These are phyloP conservation scores for Heloderma charlesbogerti DNA, from an alignment of 2,113 vertebrate species.

Conservation along the genomic window DNA sequence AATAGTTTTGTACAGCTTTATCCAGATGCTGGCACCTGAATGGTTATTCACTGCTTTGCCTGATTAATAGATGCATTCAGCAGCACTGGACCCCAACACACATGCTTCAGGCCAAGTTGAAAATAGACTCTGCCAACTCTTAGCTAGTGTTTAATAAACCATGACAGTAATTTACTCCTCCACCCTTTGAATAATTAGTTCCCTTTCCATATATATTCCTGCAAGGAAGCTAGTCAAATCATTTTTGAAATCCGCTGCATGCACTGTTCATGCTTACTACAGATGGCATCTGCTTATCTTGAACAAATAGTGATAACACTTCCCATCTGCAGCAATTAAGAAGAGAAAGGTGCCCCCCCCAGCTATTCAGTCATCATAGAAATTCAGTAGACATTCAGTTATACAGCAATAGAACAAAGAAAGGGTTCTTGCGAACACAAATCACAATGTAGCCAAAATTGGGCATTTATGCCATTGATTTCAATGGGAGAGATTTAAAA, in stretches of 20 bases:
- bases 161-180: constrained; percentile 36
- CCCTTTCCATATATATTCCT: constrained; percentile 15
- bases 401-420: background rate
- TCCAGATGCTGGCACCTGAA: constrained; percentile 11
- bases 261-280: background rate
- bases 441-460: background rate
- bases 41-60: background rate
- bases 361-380: background rate
- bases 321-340: background rate
- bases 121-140: constrained; percentile 30
- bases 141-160: constrained; percentile 38
- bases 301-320: background rate
- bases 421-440: no score
- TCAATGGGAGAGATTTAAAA: background rate
- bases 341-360: background rate
- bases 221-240: background rate
- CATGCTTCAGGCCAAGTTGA: constrained; percentile 25
- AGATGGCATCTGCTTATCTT: background rate
- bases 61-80: constrained; percentile 24
- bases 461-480: background rate
- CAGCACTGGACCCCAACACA: background rate
- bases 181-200: constrained; percentile 37
- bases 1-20: background rate
- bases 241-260: constrained; percentile 1
- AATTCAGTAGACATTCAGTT: background rate